phyloP scores from a whole-genome alignment of 2,113 vertebrate genomes.

The Amphilophus citrinellus region DNA sequence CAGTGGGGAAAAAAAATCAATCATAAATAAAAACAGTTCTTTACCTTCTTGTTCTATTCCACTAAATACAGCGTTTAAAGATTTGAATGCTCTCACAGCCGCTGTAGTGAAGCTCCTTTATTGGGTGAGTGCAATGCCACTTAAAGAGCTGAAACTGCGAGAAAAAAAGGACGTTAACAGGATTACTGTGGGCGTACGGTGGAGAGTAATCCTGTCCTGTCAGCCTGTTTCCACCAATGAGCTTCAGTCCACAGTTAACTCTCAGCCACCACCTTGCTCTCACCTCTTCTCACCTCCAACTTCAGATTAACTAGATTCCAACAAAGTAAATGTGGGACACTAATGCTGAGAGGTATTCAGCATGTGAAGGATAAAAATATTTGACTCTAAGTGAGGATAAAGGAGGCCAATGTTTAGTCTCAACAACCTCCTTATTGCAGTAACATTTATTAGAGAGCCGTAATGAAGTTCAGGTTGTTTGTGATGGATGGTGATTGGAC shows the following conservation, averaged over 20 bases:
- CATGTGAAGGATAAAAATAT: background rate
- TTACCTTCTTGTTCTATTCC: background rate
- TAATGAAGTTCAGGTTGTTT: background rate
- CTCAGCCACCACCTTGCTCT: background rate
- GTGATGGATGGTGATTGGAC: slow-evolving; percentile 2
- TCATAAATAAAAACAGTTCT: too few relatives aligned
- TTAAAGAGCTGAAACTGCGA: background rate
- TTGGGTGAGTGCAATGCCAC: accelerated
- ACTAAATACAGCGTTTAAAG: background rate
- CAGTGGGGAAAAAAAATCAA: too few relatives aligned
- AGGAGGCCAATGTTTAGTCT: background rate
- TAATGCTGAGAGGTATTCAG: background rate
- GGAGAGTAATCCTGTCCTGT: slow-evolving; percentile 9
- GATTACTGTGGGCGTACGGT: background rate
- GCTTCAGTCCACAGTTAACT: slow-evolving; percentile 22
- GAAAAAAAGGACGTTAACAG: accelerated
- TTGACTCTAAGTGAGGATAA: background rate
- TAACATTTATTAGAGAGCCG: background rate
- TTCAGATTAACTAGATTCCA: background rate
- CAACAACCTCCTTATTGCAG: accelerated
- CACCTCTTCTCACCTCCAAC: background rate
- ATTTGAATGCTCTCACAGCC: background rate
- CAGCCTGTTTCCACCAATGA: slow-evolving; percentile 41
- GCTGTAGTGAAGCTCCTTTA: background rate
- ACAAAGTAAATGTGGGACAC: background rate